phyloP scores from a whole-genome alignment of 2,797 vertebrate genomes.

The Alca torda region DNA sequence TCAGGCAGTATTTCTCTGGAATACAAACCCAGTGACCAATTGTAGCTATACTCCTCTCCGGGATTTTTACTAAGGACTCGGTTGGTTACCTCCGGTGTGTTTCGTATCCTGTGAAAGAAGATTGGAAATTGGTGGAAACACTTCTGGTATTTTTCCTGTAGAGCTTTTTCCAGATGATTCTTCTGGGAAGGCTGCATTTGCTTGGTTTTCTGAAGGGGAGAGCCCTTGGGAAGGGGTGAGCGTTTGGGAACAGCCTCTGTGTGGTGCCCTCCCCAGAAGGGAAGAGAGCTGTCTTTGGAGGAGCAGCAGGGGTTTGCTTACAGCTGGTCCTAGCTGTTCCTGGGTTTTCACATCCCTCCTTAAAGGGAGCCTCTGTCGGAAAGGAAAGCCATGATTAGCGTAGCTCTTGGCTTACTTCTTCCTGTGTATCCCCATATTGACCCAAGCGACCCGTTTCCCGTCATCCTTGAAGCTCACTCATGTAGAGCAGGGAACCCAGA shows the following conservation, averaged over 20 bases:
- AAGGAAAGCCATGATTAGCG: not conserved
- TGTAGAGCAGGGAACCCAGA: rapidly evolving
- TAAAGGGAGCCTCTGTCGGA: not conserved
- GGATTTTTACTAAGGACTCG: not conserved
- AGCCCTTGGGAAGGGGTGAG: not conserved
- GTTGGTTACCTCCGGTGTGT: not conserved
- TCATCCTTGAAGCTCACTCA: not conserved
- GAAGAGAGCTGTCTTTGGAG: not conserved
- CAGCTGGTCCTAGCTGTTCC: not conserved
- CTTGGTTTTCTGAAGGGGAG: not conserved
- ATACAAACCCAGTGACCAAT: not conserved
- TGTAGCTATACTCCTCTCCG: not conserved
- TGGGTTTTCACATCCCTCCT: not conserved
- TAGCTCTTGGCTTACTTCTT: not conserved
- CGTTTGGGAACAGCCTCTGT: not conserved
- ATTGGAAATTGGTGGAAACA: not conserved
- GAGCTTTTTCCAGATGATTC: not conserved
- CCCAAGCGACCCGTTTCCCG: rapidly evolving
- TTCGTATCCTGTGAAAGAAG: not conserved
- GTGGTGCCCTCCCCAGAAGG: not conserved
- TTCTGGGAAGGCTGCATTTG: not conserved
- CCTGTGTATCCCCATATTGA: not conserved
- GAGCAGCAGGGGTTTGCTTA: not conserved
- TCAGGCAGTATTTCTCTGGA: not conserved
- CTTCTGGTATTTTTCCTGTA: not conserved